Conservation (phyloP, 1,140 invertebrate genomes). For the Saccostrea cuccullata region DNA sequence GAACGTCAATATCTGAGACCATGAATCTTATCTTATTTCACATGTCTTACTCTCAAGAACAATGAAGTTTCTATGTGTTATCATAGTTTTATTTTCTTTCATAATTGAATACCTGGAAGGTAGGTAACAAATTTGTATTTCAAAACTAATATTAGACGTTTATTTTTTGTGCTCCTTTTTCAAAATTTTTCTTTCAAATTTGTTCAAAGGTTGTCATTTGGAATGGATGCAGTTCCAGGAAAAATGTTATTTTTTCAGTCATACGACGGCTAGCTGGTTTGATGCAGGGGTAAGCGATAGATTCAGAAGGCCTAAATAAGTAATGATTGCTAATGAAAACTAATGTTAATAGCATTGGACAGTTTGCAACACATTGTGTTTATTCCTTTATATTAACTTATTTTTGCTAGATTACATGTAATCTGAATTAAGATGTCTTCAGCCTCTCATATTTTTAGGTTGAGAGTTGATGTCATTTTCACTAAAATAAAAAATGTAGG, state of each 20-base stretch:
- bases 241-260: slow-evolving; percentile 26
- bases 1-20: no score
- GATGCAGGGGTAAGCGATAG: not conserved
- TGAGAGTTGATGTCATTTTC: no score
- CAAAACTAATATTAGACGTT: not conserved
- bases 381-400: no score
- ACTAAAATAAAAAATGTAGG: no score
- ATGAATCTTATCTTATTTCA: no score
- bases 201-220: not conserved
- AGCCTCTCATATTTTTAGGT: no score
- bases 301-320: not conserved
- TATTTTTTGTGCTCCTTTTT: not conserved
- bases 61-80: not conserved
- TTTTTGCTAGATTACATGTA: no score
- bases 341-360: no score
- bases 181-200: not conserved
- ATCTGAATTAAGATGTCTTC: no score
- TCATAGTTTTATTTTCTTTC: not conserved
- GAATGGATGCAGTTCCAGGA: slow-evolving; percentile 1
- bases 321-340: no score
- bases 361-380: no score
- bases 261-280: not conserved
- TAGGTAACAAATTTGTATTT: not conserved
- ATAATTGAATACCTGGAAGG: not conserved
- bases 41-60: not conserved